These are phyloP conservation scores for Erannis defoliaria DNA, from an alignment of 2,888 invertebrate genomes.

Conservation along the genomic window DNA sequence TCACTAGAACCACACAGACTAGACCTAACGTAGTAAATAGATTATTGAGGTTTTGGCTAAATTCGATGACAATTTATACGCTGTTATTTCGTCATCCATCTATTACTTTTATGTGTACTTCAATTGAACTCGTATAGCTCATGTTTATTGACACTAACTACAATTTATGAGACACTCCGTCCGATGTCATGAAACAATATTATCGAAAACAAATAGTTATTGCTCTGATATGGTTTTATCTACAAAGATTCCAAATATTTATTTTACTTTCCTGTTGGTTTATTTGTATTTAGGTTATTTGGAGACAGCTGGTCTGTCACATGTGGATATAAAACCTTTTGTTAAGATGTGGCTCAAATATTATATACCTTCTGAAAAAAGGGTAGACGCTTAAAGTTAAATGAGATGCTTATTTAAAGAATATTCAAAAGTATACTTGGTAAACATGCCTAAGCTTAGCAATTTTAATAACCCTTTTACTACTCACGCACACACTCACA, in stretches of 20 bases:
- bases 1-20: too few species aligned
- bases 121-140: slow-evolving; percentile 28
- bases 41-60: too few species aligned
- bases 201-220: slow-evolving; percentile 41
- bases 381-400: too few species aligned
- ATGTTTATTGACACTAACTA: slow-evolving; percentile 36
- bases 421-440: too few species aligned
- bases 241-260: background rate
- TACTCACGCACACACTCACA: too few species aligned
- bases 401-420: too few species aligned
- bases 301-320: background rate
- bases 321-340: background rate
- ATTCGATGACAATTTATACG: background rate
- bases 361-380: too few species aligned
- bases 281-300: slow-evolving; percentile 4
- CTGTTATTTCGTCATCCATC: background rate
- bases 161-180: slow-evolving; percentile 28
- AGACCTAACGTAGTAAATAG: too few species aligned
- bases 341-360: background rate
- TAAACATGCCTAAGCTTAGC: too few species aligned
- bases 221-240: slow-evolving; percentile 24
- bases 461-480: too few species aligned
- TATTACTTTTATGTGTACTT: slow-evolving; percentile 17
- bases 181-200: slow-evolving; percentile 31
- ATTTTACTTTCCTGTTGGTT: slow-evolving; percentile 7